Evolutionary conservation across 2,797 vertebrate genomes (phyloP).

Genomic region (Periophthalmus magnuspinnatus): DNA sequence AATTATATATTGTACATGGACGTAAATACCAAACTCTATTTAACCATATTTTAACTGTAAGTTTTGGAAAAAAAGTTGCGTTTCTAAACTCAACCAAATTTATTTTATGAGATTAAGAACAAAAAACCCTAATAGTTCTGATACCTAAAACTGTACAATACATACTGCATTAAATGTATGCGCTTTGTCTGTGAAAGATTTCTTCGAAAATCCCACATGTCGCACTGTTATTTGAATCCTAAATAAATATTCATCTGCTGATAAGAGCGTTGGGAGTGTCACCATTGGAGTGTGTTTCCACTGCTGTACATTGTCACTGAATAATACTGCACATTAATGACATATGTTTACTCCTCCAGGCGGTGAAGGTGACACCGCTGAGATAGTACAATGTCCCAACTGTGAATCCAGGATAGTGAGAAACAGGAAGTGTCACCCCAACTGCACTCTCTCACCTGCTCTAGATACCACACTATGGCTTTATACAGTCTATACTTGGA

Average conservation of each 20-base stretch:
- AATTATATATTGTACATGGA: not conserved
- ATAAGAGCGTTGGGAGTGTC: not conserved
- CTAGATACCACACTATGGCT: slow-evolving; percentile 20
- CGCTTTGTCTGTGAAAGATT: too few species aligned
- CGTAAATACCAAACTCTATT: not conserved
- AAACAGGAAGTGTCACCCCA: slow-evolving; percentile 44
- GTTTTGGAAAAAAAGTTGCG: too few species aligned
- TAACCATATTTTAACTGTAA: too few species aligned
- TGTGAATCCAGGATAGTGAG: slow-evolving; percentile 69
- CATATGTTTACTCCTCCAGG: slow-evolving; percentile 34
- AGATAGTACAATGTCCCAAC: slow-evolving; percentile 70
- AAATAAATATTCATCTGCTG: slow-evolving; percentile 8
- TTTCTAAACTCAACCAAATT: too few species aligned
- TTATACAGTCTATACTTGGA: slow-evolving; percentile 1
- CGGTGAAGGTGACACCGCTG: slow-evolving; percentile 77
- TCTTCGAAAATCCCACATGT: not conserved
- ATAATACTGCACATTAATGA: slow-evolving; percentile 29
- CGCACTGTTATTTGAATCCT: not conserved
- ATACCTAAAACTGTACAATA: too few species aligned
- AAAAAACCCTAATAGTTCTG: too few species aligned
- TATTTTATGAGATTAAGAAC: too few species aligned
- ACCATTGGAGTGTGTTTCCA: not conserved
- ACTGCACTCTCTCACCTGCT: slow-evolving; percentile 37
- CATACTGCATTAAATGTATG: too few species aligned
- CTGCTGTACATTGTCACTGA: slow-evolving; percentile 31